Conservation (phyloP, 2,113 vertebrate genomes). For the Elgaria multicarinata region DNA sequence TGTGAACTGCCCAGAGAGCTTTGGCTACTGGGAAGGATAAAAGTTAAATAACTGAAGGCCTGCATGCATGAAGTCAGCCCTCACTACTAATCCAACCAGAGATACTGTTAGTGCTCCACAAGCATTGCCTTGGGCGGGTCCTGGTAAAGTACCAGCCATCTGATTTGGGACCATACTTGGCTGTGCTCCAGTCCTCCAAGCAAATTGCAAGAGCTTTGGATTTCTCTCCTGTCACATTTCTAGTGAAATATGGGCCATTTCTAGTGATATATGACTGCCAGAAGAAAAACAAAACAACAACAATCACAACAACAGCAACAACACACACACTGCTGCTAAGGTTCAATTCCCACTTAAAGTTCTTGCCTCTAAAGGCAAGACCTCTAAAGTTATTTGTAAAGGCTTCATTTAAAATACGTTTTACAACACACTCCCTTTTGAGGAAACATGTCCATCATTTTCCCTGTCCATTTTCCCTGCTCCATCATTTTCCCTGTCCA, state of each 20-base stretch:
- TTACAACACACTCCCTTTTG: no score
- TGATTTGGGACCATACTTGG: not conserved
- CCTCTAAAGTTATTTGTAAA: no score
- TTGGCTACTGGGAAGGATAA: no score
- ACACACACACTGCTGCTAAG: not conserved
- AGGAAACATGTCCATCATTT: no score
- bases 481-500: no score
- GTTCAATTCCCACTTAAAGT: not conserved
- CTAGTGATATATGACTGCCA: no score
- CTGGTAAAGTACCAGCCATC: not conserved
- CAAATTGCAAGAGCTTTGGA: not conserved
- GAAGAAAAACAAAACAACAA: not conserved
- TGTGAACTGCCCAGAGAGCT: no score
- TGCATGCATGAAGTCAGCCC: not conserved
- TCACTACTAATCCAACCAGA: not conserved
- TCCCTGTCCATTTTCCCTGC: no score
- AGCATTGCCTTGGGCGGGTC: not conserved
- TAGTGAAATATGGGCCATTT: not conserved
- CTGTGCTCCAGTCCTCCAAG: not conserved
- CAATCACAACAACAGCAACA: no score
- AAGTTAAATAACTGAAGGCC: no score
- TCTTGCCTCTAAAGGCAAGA: not conserved
- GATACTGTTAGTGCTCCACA: not conserved
- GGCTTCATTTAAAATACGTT: no score
- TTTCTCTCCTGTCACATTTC: not conserved